Base-by-base conservation (phyloP, 2,797 vertebrate species). In the Sebastes oblongus region DNA sequence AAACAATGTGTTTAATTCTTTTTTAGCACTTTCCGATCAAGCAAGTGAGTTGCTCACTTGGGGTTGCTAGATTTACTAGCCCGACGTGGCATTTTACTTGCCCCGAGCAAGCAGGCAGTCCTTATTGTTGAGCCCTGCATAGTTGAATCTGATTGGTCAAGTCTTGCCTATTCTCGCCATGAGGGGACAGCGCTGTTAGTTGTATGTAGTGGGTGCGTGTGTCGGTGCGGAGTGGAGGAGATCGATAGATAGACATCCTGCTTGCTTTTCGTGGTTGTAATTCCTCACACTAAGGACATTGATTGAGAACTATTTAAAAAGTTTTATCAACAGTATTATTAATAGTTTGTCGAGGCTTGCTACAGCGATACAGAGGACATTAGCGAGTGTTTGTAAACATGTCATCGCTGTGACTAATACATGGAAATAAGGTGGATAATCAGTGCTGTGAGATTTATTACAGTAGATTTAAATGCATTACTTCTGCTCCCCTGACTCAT, bases 381-480 rank as follows among this genome's bases (percentile, higher is more conserved):
- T 46, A 72, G 62, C 8, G 3, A 77, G 39, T 66, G 66, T 68
- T 20, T 64, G 60, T 42, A 50, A 75, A 72, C 46, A 42, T 46
- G 64, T 46, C 34, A 58, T 18, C 2, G 1, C 54, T 72, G 66
- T 86, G 66, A 88, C 76, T 82, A 78, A 87, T 60, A 32, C 29
- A 68, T 70, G 27, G 42, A 79, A 81, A 81, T 72, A 65, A 65
- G 22, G 61, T 22, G 39, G 59, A 66, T 67, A 71, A 77, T 75
- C 29, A 69, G 20, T 46, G 8, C 72, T 34, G 29, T 3, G 69
- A 74, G 58, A 82, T 86, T 86, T 68, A 82, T 80, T 81, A 74
- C 58, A 9, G 72, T 59, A n/a, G 62, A 81, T 88, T 88, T 84
- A 86, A 87, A 86, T 68, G 73, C 75, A 84, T 84, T 78, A 65